Percentiles rank a stretch among this genome's conserved stretches.
phyloP scores from a whole-genome alignment of 2,113 vertebrate genomes.

The Nicator chloris region DNA sequence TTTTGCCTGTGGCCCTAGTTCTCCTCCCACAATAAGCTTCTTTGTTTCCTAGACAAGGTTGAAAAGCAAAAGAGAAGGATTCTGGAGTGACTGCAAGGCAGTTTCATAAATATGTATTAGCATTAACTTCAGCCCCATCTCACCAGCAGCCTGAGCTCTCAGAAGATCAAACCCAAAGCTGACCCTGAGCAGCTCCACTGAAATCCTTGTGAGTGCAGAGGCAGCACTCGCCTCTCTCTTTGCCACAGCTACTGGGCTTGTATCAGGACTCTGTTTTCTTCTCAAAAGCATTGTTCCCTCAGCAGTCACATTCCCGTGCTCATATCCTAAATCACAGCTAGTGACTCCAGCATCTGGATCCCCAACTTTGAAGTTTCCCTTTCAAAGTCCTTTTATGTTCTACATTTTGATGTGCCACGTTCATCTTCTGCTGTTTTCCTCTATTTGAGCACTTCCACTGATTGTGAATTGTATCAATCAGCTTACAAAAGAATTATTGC shows the following conservation, averaged over 20 bases:
- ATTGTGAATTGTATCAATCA: not conserved
- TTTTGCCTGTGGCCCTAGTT: not conserved
- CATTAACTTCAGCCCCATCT: not conserved
- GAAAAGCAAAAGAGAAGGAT: not conserved
- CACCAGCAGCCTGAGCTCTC: not conserved
- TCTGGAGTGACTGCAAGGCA: not conserved
- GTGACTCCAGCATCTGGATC: not conserved
- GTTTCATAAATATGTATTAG: not conserved
- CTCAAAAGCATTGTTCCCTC: not conserved
- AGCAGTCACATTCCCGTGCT: rapidly evolving
- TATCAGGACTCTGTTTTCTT: not conserved
- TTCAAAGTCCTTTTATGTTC: constrained; percentile 27
- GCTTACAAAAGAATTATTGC: not conserved
- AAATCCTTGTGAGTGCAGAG: not conserved
- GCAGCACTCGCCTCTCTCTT: rapidly evolving
- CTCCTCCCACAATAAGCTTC: not conserved
- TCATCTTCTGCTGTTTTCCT: not conserved
- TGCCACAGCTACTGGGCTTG: rapidly evolving
- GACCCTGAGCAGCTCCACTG: not conserved
- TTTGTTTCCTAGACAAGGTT: not conserved
- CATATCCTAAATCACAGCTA: not conserved
- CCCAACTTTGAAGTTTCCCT: not conserved
- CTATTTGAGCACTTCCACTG: not conserved
- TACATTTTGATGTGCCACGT: not conserved
- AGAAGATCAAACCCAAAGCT: not conserved